phyloP scores from a whole-genome alignment of 1,140 invertebrate species.

The Aplysia californica region DNA sequence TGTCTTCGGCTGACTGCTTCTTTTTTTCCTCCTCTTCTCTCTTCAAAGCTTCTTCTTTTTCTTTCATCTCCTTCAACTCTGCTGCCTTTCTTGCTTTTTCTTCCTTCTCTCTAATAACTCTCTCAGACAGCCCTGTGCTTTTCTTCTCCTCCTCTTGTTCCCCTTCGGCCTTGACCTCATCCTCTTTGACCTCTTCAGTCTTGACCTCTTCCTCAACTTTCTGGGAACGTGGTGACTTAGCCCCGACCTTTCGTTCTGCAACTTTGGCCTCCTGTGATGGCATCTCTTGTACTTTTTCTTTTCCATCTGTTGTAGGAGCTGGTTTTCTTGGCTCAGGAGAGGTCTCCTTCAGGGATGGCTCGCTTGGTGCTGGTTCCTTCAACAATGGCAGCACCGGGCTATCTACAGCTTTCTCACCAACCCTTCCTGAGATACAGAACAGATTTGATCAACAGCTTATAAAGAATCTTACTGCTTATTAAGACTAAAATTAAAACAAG shows the following conservation, averaged over 20 bases:
- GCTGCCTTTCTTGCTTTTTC: constrained; percentile 2
- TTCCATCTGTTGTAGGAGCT: not conserved
- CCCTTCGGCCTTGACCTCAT: not conserved
- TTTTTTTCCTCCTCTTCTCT: not conserved
- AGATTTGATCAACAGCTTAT: too few relatives aligned
- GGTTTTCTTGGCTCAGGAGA: not conserved
- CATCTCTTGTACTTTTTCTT: not conserved
- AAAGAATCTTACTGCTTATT: too few relatives aligned
- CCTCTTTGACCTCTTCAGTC: not conserved
- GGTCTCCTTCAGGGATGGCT: not conserved
- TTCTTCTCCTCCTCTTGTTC: not conserved
- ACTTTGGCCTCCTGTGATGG: not conserved
- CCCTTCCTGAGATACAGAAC: too few relatives aligned
- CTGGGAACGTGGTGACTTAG: not conserved
- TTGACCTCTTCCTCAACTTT: too few relatives aligned
- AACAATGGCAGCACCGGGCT: too few relatives aligned
- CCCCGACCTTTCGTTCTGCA: not conserved
- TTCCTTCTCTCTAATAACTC: constrained; percentile 10
- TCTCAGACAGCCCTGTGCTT: not conserved
- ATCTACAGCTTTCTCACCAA: too few relatives aligned
- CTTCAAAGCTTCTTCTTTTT: constrained; percentile 1
- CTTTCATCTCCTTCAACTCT: constrained; percentile 3
- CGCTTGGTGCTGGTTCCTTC: not conserved
- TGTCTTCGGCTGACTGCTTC: constrained; percentile 14
- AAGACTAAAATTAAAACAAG: too few relatives aligned